Evolutionary conservation across 2,113 vertebrate species (phyloP).

Genomic region (Notothenia coriiceps): DNA sequence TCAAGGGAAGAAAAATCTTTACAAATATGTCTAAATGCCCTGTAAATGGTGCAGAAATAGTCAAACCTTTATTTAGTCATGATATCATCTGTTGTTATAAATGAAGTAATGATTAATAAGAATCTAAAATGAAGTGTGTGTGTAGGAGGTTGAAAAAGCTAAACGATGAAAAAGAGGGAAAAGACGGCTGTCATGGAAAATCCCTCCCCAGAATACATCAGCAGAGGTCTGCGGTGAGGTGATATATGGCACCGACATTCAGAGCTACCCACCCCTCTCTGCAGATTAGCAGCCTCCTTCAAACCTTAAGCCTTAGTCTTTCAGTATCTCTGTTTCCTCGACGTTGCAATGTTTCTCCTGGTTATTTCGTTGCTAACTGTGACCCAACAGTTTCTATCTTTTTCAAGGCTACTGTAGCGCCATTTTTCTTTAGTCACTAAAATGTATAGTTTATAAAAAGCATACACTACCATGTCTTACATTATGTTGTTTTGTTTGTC

Average conservation of each 20-base stretch:
- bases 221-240: conserved; percentile 59
- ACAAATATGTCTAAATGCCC: not conserved
- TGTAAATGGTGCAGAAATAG: not conserved
- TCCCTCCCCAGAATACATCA: conserved; percentile 58
- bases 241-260: conserved; percentile 69
- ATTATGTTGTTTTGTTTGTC: not conserved
- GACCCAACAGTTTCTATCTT: not conserved
- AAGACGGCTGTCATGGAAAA: conserved; percentile 63
- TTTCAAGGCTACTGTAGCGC: not conserved
- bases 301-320: conserved; percentile 15
- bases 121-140: conserved; percentile 15
- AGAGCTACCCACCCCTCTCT: conserved; percentile 46
- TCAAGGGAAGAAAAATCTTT: not conserved
- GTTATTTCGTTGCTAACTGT: conserved; percentile 10
- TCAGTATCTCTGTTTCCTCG: conserved; percentile 8
- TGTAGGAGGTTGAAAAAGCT: conserved; percentile 34
- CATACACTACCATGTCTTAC: not conserved
- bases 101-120: conserved; percentile 33
- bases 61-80: conserved; percentile 8
- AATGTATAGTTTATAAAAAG: not conserved
- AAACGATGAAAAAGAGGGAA: conserved; percentile 45
- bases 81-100: conserved; percentile 21
- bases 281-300: conserved; percentile 28
- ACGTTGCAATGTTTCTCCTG: not conserved
- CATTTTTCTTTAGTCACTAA: not conserved